A percentile compares a stretch with the other conserved stretches of the same genome.
These are phyloP conservation scores for Patella depressa DNA, from an alignment of 2,888 invertebrate species.

Conservation along the genomic window DNA sequence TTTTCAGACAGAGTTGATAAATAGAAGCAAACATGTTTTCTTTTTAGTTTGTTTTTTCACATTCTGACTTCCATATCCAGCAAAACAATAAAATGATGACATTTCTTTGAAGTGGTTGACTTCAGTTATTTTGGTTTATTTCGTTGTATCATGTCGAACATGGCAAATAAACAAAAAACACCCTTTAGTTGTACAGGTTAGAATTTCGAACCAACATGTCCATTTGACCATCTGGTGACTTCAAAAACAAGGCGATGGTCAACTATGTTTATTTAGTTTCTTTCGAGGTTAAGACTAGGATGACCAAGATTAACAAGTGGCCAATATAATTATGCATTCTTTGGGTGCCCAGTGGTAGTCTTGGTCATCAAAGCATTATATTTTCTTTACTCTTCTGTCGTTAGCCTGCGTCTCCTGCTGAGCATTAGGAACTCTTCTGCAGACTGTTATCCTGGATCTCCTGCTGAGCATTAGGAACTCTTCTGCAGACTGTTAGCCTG, in stretches of 20 bases:
- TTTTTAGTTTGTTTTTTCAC: background rate
- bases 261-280: no score
- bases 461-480: no score
- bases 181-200: background rate
- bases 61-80: background rate
- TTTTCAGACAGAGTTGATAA: no score
- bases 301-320: no score
- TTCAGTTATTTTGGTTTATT: background rate
- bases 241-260: background rate
- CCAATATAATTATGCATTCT: no score
- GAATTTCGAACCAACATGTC: background rate
- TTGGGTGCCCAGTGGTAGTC: no score
- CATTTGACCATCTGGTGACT: background rate
- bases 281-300: no score
- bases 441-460: accelerated
- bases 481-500: no score
- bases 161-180: background rate
- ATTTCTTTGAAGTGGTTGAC: constrained; percentile 6
- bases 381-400: no score
- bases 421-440: no score
- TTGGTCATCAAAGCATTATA: no score
- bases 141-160: background rate
- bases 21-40: background rate
- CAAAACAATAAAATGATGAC: constrained; percentile 4
- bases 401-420: no score